A percentile compares a stretch with the other conserved stretches of the same genome.
phyloP scores from a whole-genome alignment of 1,140 invertebrate genomes.

The Pygmarrhopalites habei region DNA sequence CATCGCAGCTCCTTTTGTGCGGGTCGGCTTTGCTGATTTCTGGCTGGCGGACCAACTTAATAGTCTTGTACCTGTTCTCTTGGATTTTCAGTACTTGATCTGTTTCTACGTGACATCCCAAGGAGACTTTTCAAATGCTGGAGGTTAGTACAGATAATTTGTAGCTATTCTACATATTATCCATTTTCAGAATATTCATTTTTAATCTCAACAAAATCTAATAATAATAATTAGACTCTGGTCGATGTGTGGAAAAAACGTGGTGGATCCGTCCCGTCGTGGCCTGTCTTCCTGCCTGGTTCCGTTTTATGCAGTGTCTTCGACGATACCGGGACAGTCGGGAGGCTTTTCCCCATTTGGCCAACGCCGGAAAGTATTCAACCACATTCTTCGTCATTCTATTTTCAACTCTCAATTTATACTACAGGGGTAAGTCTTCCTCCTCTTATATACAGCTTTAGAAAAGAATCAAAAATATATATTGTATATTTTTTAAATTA shows the following conservation, averaged over 20 bases:
- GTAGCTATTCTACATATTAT: no score
- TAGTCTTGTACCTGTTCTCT: constrained; percentile 76
- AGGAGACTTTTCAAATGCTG: constrained; percentile 27
- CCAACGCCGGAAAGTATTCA: constrained; percentile 97
- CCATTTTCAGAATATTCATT: no score
- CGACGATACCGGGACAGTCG: constrained; percentile 82
- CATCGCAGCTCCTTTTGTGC: constrained; percentile 84
- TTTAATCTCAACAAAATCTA: no score
- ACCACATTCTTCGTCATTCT: constrained; percentile 93
- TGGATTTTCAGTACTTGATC: constrained; percentile 90
- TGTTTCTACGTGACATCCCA: constrained; percentile 65
- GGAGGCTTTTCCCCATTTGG: constrained; percentile 89
- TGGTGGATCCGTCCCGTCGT: constrained; percentile 63
- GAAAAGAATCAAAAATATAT: no score
- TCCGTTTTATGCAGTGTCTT: constrained; percentile 94
- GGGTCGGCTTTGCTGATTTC: constrained; percentile 97
- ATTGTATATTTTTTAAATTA: no score
- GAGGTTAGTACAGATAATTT: not conserved
- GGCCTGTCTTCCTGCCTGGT: constrained; percentile 89
- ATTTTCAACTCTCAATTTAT: constrained; percentile 67
- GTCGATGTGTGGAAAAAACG: constrained; percentile 40
- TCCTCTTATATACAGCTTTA: no score
- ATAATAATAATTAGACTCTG: constrained; percentile 22
- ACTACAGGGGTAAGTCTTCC: constrained; percentile 53
- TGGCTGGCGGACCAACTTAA: constrained; percentile 99